A percentile compares a stretch with the other conserved stretches of the same genome.
Conservation (phyloP, 2,113 vertebrate genomes). For the Actenoides lindsayi region DNA sequence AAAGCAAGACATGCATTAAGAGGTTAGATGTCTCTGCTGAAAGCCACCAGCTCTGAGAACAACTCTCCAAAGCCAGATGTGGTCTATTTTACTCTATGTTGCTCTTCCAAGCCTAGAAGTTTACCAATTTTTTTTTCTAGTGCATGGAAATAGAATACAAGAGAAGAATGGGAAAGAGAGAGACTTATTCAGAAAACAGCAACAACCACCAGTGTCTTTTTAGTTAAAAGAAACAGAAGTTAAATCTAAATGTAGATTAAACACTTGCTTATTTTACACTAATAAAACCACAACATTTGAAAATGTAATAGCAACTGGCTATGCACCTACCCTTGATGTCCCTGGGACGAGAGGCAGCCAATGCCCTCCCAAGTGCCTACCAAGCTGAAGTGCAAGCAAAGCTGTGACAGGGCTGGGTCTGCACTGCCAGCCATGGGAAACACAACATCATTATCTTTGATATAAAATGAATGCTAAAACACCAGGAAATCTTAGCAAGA, state of each 20-base stretch:
- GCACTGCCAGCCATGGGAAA: neutral
- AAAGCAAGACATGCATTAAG: constrained; percentile 3
- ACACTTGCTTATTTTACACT: neutral
- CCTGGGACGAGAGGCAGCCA: neutral
- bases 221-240: neutral
- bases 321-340: neutral
- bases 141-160: neutral
- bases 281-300: constrained; percentile 5
- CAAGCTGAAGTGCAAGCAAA: neutral
- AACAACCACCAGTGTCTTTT: neutral
- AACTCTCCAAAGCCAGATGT: neutral
- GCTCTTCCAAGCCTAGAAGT: neutral
- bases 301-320: constrained; percentile 23
- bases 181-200: neutral
- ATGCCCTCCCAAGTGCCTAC: neutral
- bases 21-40: neutral
- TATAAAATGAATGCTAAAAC: neutral
- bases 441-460: neutral
- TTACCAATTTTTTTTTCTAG: neutral
- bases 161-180: neutral
- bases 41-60: neutral
- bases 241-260: neutral
- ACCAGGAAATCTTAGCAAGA: neutral
- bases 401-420: neutral
- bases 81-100: neutral